A percentile compares a stretch with the other conserved stretches of the same genome.
phyloP scores from a whole-genome alignment of 2,888 invertebrate species.

The Anagyrus pseudococci region DNA sequence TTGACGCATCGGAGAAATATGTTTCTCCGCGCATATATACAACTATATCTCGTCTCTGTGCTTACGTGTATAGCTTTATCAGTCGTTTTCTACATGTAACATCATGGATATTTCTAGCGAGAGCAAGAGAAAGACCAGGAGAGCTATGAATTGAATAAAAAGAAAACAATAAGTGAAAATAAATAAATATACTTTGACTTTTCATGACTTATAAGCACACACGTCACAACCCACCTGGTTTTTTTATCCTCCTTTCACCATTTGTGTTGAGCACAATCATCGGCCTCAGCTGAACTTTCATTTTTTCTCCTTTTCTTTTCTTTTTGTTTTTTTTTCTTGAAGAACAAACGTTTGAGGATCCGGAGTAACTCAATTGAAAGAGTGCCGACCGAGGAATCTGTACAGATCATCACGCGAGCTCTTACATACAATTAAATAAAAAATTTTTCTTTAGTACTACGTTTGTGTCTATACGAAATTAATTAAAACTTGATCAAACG shows the following conservation, averaged over 20 bases:
- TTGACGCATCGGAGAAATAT: conserved; percentile 33
- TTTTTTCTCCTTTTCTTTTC: conserved; percentile 8
- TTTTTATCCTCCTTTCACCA: conserved; percentile 20
- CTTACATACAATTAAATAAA: too few species aligned
- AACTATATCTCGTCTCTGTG: conserved; percentile 17
- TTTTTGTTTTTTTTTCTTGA: background rate
- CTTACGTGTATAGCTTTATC: conserved; percentile 30
- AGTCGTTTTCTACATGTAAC: conserved; percentile 20
- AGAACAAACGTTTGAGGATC: too few species aligned
- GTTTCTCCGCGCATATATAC: conserved; percentile 18
- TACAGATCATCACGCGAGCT: too few species aligned
- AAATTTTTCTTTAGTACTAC: too few species aligned
- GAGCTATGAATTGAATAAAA: conserved; percentile 15
- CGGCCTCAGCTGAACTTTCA: conserved; percentile 35
- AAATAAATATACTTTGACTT: conserved; percentile 26
- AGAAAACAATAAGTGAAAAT: conserved; percentile 11
- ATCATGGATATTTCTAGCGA: conserved; percentile 15
- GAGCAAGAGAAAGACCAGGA: background rate
- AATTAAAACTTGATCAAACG: too few species aligned
- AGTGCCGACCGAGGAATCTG: too few species aligned
- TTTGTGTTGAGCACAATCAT: conserved; percentile 34
- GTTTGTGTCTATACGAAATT: too few species aligned
- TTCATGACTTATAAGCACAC: conserved; percentile 10
- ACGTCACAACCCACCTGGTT: conserved; percentile 24
- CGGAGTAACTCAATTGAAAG: too few species aligned